Conservation (phyloP, 2,888 invertebrate genomes). For the Steinernema carpocapsae region DNA sequence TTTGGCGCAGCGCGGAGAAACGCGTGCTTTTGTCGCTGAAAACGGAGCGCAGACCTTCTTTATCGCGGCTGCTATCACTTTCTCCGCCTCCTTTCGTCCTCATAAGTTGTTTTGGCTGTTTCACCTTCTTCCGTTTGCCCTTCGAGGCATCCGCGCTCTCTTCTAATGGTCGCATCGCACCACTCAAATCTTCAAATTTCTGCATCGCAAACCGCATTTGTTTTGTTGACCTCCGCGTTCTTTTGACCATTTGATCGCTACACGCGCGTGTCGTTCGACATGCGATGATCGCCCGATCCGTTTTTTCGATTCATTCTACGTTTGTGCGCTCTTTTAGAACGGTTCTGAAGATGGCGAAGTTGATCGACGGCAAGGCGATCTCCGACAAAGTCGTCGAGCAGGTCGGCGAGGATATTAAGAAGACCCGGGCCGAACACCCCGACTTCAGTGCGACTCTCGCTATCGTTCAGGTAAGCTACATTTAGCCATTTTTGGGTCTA, state of each 20-base stretch:
- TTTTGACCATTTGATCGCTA: neutral
- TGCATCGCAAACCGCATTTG: no score
- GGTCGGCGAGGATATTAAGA: slow-evolving; percentile 75
- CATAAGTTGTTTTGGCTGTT: neutral
- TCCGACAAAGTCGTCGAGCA: slow-evolving; percentile 76
- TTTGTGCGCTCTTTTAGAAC: neutral
- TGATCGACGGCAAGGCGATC: slow-evolving; percentile 65
- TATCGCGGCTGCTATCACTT: slow-evolving; percentile 6
- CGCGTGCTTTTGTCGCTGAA: slow-evolving; percentile 1
- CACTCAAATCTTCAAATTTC: neutral
- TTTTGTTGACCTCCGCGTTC: neutral
- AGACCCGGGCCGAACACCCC: slow-evolving; percentile 71
- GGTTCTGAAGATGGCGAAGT: slow-evolving; percentile 53
- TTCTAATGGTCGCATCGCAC: neutral
- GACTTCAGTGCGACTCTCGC: slow-evolving; percentile 79
- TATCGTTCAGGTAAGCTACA: slow-evolving; percentile 76
- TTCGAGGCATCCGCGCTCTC: neutral
- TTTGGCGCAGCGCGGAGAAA: slow-evolving; percentile 9
- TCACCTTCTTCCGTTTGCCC: neutral
- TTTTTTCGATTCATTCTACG: neutral
- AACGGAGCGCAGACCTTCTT: neutral
- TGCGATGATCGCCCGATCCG: neutral
- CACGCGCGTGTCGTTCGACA: neutral
- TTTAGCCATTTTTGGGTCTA: neutral
- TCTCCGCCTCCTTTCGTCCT: neutral